Base-by-base conservation (phyloP, 2,888 invertebrate species). In the Latrodectus elegans region DNA sequence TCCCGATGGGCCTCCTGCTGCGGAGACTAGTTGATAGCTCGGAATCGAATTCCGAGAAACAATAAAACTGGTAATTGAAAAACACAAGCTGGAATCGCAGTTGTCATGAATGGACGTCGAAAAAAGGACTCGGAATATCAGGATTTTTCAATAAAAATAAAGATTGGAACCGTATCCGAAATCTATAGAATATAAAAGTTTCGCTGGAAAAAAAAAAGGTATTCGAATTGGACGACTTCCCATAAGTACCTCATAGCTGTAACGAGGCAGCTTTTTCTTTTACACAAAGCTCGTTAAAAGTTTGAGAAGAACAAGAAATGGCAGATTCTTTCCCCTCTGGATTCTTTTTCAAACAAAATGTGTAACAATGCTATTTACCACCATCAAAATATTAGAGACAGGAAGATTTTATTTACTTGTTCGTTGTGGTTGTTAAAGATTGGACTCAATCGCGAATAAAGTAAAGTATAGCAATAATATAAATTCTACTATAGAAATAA, bases 31-130 rank as follows among this genome's bases (percentile, higher is more conserved):
- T n/a, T 60, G 60, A 60, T 60, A 60, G 60, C n/a, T 60, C 65
- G 52, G 81, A 86, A 86, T 86, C 86, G 86, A 86, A 86, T 86
- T 86, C 76, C 86, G 80, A 75, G 79, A 86, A 86, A 86, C 86
- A 86, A 86, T 86, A 86, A 86, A 86, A 86, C 72, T 53, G 53
- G 86, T 86, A 86, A 86, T 86, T 86, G 86, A 86, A 86, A 84
- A 86, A 76, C 80, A 86, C 38, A 60, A 86, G 75, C 64, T 70
- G 9, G 55, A 77, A 49, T 77, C 76, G 17, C 55, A 38, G 68
- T 60, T 77, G 17, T 15, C 22, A 17, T 10, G 53, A 51, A 15
- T 65, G 26, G 49, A 38, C 38, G 14, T 11, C 11, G 22, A 52
- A 38, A 74, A 72, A 67, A 49, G 79, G 70, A 60, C 60, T 60